Percentiles rank a stretch among this genome's conserved stretches.
phyloP scores from a whole-genome alignment of 2,888 invertebrate species.

The Hirudinaria manillensis region DNA sequence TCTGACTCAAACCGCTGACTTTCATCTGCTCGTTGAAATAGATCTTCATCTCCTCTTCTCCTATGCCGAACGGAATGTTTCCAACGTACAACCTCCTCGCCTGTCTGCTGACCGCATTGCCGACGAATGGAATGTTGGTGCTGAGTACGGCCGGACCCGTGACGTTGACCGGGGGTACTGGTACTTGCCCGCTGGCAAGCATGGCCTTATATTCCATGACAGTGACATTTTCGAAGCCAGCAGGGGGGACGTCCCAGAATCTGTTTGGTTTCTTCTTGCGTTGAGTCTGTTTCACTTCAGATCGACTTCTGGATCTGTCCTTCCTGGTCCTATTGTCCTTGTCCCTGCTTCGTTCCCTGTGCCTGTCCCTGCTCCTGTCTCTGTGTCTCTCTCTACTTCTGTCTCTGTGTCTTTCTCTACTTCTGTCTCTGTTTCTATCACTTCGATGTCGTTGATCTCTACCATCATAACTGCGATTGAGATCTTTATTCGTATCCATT shows the following conservation, averaged over 20 bases:
- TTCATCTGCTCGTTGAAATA: conserved; percentile 99
- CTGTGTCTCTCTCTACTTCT: conserved; percentile 17
- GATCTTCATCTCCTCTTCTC: conserved; percentile 84
- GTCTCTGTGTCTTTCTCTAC: not conserved
- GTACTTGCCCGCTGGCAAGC: conserved; percentile 64
- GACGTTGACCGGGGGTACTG: conserved; percentile 69
- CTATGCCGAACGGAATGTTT: conserved; percentile 96
- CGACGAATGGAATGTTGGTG: conserved; percentile 91
- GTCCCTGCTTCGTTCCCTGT: not conserved
- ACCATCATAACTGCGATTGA: not conserved
- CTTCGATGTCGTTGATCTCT: not conserved
- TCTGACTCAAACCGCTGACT: conserved; percentile 88
- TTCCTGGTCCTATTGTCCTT: not conserved
- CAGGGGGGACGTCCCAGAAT: conserved; percentile 97
- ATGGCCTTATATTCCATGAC: conserved; percentile 79
- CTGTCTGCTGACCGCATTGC: conserved; percentile 86
- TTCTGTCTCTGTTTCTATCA: not conserved
- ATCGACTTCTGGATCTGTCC: conserved; percentile 12
- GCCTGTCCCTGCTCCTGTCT: conserved; percentile 5
- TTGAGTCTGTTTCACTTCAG: conserved; percentile 17
- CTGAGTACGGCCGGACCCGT: conserved; percentile 41
- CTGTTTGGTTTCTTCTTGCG: conserved; percentile 53
- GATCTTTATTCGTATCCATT: too few species aligned
- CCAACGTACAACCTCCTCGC: conserved; percentile 85
- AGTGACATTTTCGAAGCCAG: conserved; percentile 93